These are phyloP conservation scores for Lasaia peninsularis DNA, from an alignment of 1,140 invertebrate species.

Conservation along the genomic window DNA sequence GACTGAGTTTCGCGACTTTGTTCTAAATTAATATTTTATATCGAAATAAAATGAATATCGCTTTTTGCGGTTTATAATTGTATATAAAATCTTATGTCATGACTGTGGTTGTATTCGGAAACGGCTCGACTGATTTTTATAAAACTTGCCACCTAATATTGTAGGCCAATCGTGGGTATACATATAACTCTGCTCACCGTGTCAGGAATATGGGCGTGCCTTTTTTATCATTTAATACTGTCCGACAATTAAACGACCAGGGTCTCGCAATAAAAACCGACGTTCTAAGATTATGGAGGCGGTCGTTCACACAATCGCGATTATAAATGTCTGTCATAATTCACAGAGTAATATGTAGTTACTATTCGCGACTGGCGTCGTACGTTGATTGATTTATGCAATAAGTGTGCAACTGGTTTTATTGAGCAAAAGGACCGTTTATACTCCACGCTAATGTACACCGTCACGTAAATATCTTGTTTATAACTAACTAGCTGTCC, in stretches of 20 bases:
- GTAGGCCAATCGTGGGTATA: too few relatives aligned
- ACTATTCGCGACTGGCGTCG: constrained; percentile 6
- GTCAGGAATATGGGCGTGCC: too few relatives aligned
- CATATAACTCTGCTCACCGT: too few relatives aligned
- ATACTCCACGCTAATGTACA: not conserved
- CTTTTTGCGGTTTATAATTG: too few relatives aligned
- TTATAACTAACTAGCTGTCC: too few relatives aligned
- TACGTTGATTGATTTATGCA: constrained; percentile 11
- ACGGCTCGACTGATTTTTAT: too few relatives aligned
- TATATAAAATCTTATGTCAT: too few relatives aligned
- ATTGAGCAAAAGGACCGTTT: not conserved
- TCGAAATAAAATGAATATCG: too few relatives aligned
- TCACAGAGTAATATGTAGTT: constrained; percentile 11
- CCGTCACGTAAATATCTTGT: not conserved
- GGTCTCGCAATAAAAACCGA: not conserved
- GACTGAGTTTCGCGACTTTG: too few relatives aligned
- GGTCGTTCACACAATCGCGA: constrained; percentile 7
- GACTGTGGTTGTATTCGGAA: too few relatives aligned
- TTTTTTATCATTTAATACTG: not conserved
- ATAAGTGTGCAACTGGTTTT: constrained; percentile 13
- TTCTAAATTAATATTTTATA: too few relatives aligned
- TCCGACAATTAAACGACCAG: not conserved
- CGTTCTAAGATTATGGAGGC: constrained; percentile 2
- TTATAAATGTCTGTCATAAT: constrained; percentile 10
- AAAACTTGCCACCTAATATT: too few relatives aligned